Evolutionary conservation across 2,888 invertebrate species (phyloP).

Genomic region (Cremastobaeus sp.): DNA sequence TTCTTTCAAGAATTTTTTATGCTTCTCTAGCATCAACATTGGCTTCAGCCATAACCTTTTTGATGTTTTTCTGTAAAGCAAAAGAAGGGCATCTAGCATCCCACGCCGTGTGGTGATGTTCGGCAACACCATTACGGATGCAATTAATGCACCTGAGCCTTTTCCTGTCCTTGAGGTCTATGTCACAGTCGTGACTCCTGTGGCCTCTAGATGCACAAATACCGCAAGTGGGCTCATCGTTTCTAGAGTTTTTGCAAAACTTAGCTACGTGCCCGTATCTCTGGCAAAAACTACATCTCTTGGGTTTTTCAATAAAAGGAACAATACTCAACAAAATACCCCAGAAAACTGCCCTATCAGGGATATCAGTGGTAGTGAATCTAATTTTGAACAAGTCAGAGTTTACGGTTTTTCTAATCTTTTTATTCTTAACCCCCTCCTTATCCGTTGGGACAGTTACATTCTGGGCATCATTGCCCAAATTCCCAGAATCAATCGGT

Average conservation of each 20-base stretch:
- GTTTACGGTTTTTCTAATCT: too few relatives aligned
- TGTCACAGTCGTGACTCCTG: background rate
- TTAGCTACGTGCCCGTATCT: background rate
- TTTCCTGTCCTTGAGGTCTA: too few relatives aligned
- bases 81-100: background rate
- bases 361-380: too few relatives aligned
- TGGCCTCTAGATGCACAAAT: background rate
- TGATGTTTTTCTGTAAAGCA: too few relatives aligned
- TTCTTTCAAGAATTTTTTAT: background rate
- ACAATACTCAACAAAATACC: too few relatives aligned
- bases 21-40: background rate
- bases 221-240: background rate
- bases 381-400: too few relatives aligned
- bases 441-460: too few relatives aligned
- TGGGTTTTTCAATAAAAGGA: background rate
- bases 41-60: background rate
- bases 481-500: too few relatives aligned
- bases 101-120: background rate
- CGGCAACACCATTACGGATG: background rate
- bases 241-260: background rate
- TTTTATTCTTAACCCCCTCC: too few relatives aligned
- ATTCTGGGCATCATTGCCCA: too few relatives aligned
- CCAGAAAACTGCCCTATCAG: too few relatives aligned
- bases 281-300: background rate
- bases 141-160: conserved; percentile 5